These are phyloP conservation scores for Meles meles DNA, from an alignment of 2,113 vertebrate genomes.

Conservation along the genomic window DNA sequence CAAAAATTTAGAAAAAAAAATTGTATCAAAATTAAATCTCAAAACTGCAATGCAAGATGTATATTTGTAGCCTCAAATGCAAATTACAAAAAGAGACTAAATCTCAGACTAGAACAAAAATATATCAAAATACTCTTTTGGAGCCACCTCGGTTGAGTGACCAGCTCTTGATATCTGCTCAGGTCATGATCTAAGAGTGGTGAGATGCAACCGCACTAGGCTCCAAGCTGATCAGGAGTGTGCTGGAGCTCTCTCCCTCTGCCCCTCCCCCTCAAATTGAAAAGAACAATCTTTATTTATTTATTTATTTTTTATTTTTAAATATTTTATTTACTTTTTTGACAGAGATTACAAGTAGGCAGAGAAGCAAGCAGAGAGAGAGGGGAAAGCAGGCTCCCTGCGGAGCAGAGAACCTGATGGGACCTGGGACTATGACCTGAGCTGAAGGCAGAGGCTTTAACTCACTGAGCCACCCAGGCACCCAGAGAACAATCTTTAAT, in stretches of 20 bases:
- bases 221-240: not conserved
- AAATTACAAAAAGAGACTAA: not conserved
- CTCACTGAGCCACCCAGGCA: no score
- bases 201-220: not conserved
- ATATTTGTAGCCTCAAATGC: not conserved
- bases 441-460: no score
- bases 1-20: not conserved
- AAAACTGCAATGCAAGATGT: not conserved
- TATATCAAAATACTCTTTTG: not conserved
- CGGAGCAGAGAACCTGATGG: no score
- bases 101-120: not conserved
- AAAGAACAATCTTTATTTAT: not conserved
- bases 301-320: no score
- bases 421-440: no score
- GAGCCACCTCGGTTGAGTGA: not conserved
- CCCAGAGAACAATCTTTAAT: not conserved
- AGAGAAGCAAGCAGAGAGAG: no score
- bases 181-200: not conserved
- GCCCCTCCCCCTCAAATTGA: not conserved
- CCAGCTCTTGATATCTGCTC: not conserved
- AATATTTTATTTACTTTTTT: no score
- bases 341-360: no score
- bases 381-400: no score
- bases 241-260: not conserved
- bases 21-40: conserved; percentile 3